Conservation (phyloP, 2,888 invertebrate species). For the Caenorhabditis parvicauda region DNA sequence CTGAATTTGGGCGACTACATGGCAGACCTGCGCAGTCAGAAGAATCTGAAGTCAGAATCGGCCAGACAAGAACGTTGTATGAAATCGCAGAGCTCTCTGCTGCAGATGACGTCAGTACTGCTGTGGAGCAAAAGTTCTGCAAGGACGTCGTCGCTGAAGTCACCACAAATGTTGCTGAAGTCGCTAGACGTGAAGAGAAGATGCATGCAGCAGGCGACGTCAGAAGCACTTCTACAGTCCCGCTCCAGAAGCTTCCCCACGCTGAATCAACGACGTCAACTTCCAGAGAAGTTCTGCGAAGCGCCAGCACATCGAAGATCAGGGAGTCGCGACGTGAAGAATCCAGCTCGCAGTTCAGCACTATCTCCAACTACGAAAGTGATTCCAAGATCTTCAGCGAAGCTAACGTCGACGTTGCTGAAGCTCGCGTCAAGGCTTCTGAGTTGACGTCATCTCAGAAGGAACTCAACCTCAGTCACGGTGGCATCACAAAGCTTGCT, state of each 20-base stretch:
- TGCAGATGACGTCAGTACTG: slow-evolving; percentile 16
- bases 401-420: slow-evolving; percentile 15
- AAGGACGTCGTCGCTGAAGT: slow-evolving; percentile 31
- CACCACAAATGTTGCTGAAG: slow-evolving; percentile 18
- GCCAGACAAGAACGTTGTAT: slow-evolving; percentile 17
- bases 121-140: slow-evolving; percentile 26
- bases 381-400: slow-evolving; percentile 19
- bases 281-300: too few relatives aligned
- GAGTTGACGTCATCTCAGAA: slow-evolving; percentile 19
- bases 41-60: slow-evolving; percentile 16
- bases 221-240: too few relatives aligned
- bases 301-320: slow-evolving; percentile 7
- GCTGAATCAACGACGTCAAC: too few relatives aligned
- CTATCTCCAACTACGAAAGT: slow-evolving; percentile 26
- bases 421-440: slow-evolving; percentile 24
- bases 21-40: slow-evolving; percentile 16
- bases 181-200: slow-evolving; percentile 14
- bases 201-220: slow-evolving; percentile 10
- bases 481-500: slow-evolving; percentile 13
- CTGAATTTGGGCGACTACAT: slow-evolving; percentile 20
- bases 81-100: slow-evolving; percentile 19
- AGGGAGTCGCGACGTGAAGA: slow-evolving; percentile 23
- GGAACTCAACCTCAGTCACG: slow-evolving; percentile 27
- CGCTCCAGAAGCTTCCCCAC: too few relatives aligned
- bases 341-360: slow-evolving; percentile 21